A percentile compares a stretch with the other conserved stretches of the same genome.
These are phyloP conservation scores for Clarias platycephalus DNA, from an alignment of 2,797 vertebrate genomes.

Conservation along the genomic window DNA sequence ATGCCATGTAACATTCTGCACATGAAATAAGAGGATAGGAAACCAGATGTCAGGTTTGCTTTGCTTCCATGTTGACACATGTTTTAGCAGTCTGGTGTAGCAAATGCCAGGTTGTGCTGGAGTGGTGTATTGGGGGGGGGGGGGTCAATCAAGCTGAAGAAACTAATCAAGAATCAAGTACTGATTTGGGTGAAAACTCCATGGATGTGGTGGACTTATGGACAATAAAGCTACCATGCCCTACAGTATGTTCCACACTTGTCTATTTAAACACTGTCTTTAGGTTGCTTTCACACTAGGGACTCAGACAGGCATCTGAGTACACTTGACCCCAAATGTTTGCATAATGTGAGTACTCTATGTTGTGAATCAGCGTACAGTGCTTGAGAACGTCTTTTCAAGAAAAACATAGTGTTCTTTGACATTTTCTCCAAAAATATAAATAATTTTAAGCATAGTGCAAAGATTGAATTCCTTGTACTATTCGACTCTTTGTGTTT, in stretches of 20 bases:
- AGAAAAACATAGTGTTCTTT: no score
- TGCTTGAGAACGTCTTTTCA: no score
- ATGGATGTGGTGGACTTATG: neutral
- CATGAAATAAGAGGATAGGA: conserved; percentile 13
- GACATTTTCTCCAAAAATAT: no score
- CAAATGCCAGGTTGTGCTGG: conserved; percentile 7
- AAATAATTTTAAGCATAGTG: no score
- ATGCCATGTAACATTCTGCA: conserved; percentile 5
- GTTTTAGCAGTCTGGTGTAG: conserved; percentile 18
- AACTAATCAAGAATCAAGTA: neutral
- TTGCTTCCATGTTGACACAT: conserved; percentile 22
- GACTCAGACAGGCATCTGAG: no score
- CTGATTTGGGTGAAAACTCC: neutral
- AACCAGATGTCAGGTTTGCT: conserved; percentile 28
- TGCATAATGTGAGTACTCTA: no score
- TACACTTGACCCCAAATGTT: no score
- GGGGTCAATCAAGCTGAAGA: neutral
- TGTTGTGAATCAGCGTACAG: no score
- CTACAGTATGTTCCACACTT: neutral
- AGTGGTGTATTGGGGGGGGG: neutral
- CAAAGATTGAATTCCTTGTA: no score
- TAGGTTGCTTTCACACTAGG: neutral
- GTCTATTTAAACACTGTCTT: neutral
- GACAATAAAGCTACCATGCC: neutral
- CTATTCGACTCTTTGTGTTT: no score